Evolutionary conservation across 2,888 invertebrate genomes (phyloP).

Genomic region (Ypsolopha sequella): DNA sequence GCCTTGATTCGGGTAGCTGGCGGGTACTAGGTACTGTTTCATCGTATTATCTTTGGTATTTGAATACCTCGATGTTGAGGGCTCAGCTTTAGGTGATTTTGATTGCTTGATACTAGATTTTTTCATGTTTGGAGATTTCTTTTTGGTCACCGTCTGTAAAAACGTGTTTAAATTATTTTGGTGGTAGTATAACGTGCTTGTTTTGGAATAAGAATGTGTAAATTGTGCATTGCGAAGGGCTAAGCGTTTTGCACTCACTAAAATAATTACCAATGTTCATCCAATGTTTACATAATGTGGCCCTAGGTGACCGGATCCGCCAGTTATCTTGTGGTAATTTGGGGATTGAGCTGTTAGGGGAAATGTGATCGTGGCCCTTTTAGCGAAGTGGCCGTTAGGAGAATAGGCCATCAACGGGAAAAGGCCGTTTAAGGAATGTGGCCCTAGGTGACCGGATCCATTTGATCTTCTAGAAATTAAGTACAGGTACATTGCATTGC

Average conservation of each 20-base stretch:
- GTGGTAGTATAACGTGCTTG: background rate
- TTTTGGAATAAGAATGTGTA: too few species aligned
- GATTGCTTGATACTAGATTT: constrained; percentile 2
- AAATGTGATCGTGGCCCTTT: too few species aligned
- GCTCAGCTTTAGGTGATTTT: background rate
- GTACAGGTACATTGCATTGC: too few species aligned
- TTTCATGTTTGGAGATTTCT: constrained; percentile 2
- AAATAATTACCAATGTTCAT: too few species aligned
- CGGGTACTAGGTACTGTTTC: constrained; percentile 40
- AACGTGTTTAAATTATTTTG: background rate
- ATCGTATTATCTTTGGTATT: constrained; percentile 22
- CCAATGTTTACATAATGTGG: background rate
- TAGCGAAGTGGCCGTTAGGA: too few species aligned
- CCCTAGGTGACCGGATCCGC: background rate
- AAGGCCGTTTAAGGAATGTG: too few species aligned
- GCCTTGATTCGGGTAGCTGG: constrained; percentile 47
- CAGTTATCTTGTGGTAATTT: background rate
- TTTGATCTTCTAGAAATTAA: too few species aligned
- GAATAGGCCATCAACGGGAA: too few species aligned
- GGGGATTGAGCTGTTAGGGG: background rate
- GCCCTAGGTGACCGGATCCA: too few species aligned
- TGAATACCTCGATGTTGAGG: background rate
- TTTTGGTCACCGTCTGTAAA: background rate
- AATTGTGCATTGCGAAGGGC: too few species aligned
- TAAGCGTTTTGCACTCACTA: too few species aligned